Conservation (phyloP, 2,888 invertebrate species). For the Cartodere bifasciata region DNA sequence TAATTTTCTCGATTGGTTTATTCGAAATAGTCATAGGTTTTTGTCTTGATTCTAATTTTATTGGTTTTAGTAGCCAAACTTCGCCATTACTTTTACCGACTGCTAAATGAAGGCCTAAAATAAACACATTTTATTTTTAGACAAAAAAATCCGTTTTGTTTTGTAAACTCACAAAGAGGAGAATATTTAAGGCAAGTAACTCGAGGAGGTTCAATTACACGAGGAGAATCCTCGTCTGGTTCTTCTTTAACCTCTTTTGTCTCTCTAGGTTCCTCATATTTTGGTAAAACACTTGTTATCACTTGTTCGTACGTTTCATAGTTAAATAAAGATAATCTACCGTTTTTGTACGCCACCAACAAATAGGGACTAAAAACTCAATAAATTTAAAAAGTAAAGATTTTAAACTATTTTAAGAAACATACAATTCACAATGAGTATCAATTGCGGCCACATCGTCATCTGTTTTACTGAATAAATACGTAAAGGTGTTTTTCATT, state of each 20-base stretch:
- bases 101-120: conserved; percentile 41
- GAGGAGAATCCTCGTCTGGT: conserved; percentile 10
- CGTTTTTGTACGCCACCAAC: conserved; percentile 39
- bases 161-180: conserved; percentile 36
- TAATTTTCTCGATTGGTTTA: conserved; percentile 38
- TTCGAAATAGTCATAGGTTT: conserved; percentile 38
- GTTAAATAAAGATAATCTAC: conserved; percentile 36
- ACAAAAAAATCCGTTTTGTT: conserved; percentile 6
- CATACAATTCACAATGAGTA: conserved; percentile 42
- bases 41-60: conserved; percentile 38
- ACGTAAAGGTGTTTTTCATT: too few species aligned
- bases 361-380: conserved; percentile 33
- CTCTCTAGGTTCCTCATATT: conserved; percentile 6
- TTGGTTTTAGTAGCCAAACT: conserved; percentile 46
- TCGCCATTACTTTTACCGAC: conserved; percentile 47
- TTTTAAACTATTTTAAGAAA: conserved; percentile 9
- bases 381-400: too few species aligned
- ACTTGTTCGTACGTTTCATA: conserved; percentile 28
- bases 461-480: conserved; percentile 19
- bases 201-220: conserved; percentile 13
- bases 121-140: conserved; percentile 6
- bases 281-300: conserved; percentile 13
- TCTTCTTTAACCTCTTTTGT: background rate
- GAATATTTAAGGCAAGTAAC: conserved; percentile 41
- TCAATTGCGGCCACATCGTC: conserved; percentile 34